Evolutionary conservation across 2,113 vertebrate species (phyloP), one percentile per base, ranked within the genome.

Genomic region (Acrocephalus kingi): DNA sequence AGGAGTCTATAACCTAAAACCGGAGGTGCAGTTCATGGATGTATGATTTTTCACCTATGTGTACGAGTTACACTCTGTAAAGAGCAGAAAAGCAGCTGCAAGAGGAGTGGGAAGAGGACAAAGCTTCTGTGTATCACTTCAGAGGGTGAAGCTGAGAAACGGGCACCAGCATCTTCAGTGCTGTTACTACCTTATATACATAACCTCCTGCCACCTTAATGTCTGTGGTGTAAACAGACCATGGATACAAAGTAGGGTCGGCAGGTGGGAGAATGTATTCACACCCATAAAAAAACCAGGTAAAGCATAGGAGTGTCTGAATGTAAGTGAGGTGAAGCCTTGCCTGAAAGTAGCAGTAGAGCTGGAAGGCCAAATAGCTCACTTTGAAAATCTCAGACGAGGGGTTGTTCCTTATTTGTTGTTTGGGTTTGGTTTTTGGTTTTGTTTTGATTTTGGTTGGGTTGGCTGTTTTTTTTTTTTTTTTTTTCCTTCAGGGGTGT

Each of bases 281-380:
- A 37, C 11, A 37, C 2, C 20, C n/a, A 8, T 22, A 11, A 51
- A 84, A 37, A 45, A 8, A 0, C 1, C 5, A n/a, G 20, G 12
- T 59, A 62, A 69, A 48, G 18, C 54, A 72, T 13, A 62, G 14
- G 52, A 45, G 9, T 28, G 25, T 18, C 27, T 0, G 0, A 87
- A 49, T n/a, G 6, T 31, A 68, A 81, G 31, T 31, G n/a, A 51
- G 52, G 30, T 22, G 41, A 43, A 75, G 45, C 33, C 41, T 89
- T 52, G 25, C 61, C 31, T 85, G 45, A 79, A 72, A 84, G 25
- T 1, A 87, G 41, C 6, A 0, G 12, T 13, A 82, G 45, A 63
- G 21, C 37, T 79, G 56, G 39, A 66, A 82, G 51, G 18, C 43
- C 52, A 82, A 78, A 66, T 8, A 82, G 52, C 25, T 49, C 33